Conservation (phyloP, 2,113 vertebrate species). For the Blennius ocellaris region DNA sequence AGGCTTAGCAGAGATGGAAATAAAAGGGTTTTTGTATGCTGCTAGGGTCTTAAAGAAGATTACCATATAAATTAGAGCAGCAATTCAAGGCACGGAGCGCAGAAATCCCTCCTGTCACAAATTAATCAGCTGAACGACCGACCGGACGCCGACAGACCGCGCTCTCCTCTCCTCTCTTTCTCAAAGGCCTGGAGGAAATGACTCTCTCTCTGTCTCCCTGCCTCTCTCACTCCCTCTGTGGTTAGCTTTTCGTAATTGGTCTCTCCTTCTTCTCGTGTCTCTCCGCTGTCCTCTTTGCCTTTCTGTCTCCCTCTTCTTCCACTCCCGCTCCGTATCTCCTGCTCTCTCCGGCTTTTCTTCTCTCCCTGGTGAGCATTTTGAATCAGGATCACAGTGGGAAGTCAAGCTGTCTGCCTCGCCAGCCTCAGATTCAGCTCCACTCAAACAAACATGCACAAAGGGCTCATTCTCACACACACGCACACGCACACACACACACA, state of each 20-base stretch:
- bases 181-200: conserved; percentile 65
- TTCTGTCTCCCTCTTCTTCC: conserved; percentile 26
- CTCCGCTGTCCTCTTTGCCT: conserved; percentile 53
- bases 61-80: conserved; percentile 81
- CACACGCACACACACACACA: no score
- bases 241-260: conserved; percentile 49
- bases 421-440: conserved; percentile 27
- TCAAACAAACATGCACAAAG: conserved; percentile 9
- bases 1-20: conserved; percentile 51
- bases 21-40: conserved; percentile 66
- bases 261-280: conserved; percentile 36
- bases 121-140: conserved; percentile 72
- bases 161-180: conserved; percentile 21
- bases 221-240: conserved; percentile 28
- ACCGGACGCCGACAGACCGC: conserved; percentile 56
- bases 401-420: conserved; percentile 42
- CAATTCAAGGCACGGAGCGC: conserved; percentile 68
- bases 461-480: background rate
- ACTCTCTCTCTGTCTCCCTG: conserved; percentile 19
- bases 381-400: conserved; percentile 70
- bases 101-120: conserved; percentile 78
- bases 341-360: conserved; percentile 14
- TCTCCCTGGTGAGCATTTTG: conserved; percentile 64
- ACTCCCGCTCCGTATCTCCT: conserved; percentile 4
- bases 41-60: conserved; percentile 75